phyloP scores from a whole-genome alignment of 1,140 invertebrate genomes.

The Lysiphlebus fabarum region DNA sequence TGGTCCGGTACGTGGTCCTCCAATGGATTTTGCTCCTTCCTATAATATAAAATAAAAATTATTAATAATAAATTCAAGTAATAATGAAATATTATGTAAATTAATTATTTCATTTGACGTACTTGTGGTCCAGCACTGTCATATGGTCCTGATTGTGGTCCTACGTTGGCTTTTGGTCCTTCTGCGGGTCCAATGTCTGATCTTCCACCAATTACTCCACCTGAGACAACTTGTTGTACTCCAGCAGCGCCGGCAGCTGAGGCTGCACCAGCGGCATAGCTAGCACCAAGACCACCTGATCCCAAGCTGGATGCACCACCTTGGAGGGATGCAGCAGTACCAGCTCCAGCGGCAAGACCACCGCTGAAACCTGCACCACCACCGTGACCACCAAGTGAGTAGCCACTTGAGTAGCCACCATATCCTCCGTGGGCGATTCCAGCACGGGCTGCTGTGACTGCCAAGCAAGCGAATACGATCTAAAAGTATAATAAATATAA shows the following conservation, averaged over 20 bases:
- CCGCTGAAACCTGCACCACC: constrained; percentile 48
- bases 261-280: constrained; percentile 53
- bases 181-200: constrained; percentile 55
- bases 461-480: constrained; percentile 55
- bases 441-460: constrained; percentile 51
- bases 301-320: constrained; percentile 54
- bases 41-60: no score
- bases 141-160: constrained; percentile 52
- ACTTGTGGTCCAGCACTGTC: constrained; percentile 52
- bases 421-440: constrained; percentile 48
- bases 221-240: constrained; percentile 54
- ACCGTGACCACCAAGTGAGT: constrained; percentile 32
- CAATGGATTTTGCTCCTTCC: constrained; percentile 51
- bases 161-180: constrained; percentile 54
- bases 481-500: constrained; percentile 23
- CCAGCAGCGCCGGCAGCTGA: constrained; percentile 52
- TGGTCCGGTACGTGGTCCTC: constrained; percentile 54
- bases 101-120: no score
- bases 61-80: no score
- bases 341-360: constrained; percentile 52
- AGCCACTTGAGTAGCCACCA: constrained; percentile 34
- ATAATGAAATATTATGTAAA: no score
- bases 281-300: constrained; percentile 52
- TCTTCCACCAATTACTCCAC: constrained; percentile 52
- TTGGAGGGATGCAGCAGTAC: constrained; percentile 51